Evolutionary conservation across 2,113 vertebrate genomes (phyloP).

Genomic region (Menura novaehollandiae): DNA sequence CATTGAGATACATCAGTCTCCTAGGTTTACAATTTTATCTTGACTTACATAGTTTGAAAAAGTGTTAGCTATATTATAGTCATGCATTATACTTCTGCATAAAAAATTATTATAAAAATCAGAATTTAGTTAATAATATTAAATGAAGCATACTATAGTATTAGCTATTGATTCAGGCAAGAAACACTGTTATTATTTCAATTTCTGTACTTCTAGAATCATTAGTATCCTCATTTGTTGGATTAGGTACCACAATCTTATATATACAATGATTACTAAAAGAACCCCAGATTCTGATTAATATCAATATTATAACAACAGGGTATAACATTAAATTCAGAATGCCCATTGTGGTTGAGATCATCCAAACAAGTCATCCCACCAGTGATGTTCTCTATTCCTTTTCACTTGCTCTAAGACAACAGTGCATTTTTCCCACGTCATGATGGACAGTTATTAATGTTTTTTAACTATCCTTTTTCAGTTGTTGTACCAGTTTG

Average conservation of each 20-base stretch:
- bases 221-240: background rate
- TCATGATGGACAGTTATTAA: background rate
- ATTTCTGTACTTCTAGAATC: background rate
- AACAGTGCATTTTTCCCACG: background rate
- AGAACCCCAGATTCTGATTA: background rate
- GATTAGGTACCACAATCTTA: background rate
- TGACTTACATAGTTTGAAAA: background rate
- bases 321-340: background rate
- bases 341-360: background rate
- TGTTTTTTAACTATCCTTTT: background rate
- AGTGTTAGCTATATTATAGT: background rate
- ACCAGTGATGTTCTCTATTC: background rate
- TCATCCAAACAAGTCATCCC: background rate
- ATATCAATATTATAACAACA: background rate
- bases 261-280: background rate
- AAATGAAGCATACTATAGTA: background rate
- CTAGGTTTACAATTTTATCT: background rate
- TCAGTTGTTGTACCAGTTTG: background rate
- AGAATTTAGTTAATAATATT: background rate
- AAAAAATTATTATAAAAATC: background rate
- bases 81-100: background rate
- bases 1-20: background rate
- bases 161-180: background rate
- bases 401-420: background rate
- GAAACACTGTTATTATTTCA: background rate